Conservation (phyloP, 2,888 invertebrate species). For the Cataglyphis altisquamis region DNA sequence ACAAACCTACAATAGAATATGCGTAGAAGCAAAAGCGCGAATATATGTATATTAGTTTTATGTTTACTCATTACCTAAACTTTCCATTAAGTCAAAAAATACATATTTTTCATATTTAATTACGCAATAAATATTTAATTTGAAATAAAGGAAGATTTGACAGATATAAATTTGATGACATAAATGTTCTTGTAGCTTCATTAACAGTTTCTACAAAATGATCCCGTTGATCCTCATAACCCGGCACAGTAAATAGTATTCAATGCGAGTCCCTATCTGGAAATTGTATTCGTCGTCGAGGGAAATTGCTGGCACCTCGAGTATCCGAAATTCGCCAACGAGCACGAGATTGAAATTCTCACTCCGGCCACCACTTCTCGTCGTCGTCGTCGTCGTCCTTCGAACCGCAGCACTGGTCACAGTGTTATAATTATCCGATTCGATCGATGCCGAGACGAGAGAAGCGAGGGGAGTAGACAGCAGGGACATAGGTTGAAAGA, state of each 20-base stretch:
- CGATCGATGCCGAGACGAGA: conserved; percentile 70
- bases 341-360: conserved; percentile 62
- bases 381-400: conserved; percentile 64
- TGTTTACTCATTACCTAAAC: not conserved
- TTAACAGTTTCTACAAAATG: conserved; percentile 42
- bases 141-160: not conserved
- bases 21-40: too few relatives aligned
- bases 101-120: not conserved
- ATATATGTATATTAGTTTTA: not conserved
- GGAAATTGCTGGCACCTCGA: conserved; percentile 57
- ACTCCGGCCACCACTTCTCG: conserved; percentile 48
- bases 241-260: conserved; percentile 35
- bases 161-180: too few relatives aligned
- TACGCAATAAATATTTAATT: not conserved
- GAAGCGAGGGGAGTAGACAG: conserved; percentile 50
- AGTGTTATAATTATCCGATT: conserved; percentile 75
- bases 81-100: not conserved
- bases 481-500: conserved; percentile 53
- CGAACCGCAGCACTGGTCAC: conserved; percentile 68
- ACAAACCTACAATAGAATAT: not conserved
- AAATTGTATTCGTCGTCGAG: conserved; percentile 51
- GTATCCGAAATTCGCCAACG: conserved; percentile 52
- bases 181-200: conserved; percentile 28
- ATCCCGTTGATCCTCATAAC: conserved; percentile 14
- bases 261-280: conserved; percentile 48